Percentiles rank a stretch among this genome's conserved stretches.
phyloP scores from a whole-genome alignment of 2,797 vertebrate genomes.

The Cottoperca gobio region DNA sequence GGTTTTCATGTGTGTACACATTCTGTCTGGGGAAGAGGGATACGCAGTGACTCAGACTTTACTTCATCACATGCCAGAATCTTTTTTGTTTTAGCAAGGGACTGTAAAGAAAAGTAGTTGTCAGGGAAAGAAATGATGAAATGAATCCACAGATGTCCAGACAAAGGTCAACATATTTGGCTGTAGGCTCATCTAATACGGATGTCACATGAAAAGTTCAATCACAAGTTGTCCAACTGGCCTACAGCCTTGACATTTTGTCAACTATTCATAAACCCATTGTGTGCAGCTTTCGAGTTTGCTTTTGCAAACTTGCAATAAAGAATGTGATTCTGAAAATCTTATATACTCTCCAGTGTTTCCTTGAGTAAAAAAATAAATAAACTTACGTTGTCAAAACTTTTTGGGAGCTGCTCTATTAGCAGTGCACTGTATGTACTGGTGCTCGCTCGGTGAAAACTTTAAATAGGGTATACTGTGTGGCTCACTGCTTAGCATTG shows the following conservation, averaged over 20 bases:
- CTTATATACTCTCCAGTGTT: background rate
- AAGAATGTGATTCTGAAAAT: background rate
- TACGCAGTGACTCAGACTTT: constrained; percentile 11
- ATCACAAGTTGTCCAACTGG: constrained; percentile 30
- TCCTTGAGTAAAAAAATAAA: background rate
- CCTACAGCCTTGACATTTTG: constrained; percentile 13
- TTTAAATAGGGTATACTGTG: constrained; percentile 8
- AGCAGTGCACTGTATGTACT: background rate
- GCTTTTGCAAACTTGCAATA: background rate
- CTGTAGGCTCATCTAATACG: constrained; percentile 23
- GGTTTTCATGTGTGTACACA: constrained; percentile 33
- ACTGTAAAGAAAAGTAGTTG: constrained; percentile 3
- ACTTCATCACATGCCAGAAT: constrained; percentile 13
- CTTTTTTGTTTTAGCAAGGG: constrained; percentile 5
- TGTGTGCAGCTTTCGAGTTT: constrained; percentile 21
- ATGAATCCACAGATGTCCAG: constrained; percentile 27
- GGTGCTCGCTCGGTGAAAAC: background rate
- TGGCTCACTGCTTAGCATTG: background rate
- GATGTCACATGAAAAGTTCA: constrained; percentile 30
- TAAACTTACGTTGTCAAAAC: constrained; percentile 7
- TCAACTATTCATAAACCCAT: constrained; percentile 17
- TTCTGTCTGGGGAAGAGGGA: constrained; percentile 30
- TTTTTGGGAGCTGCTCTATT: constrained; percentile 3
- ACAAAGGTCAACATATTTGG: constrained; percentile 42
- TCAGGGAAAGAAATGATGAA: constrained; percentile 16